Base-by-base conservation (phyloP, 2,113 vertebrate species). In the Natator depressus region DNA sequence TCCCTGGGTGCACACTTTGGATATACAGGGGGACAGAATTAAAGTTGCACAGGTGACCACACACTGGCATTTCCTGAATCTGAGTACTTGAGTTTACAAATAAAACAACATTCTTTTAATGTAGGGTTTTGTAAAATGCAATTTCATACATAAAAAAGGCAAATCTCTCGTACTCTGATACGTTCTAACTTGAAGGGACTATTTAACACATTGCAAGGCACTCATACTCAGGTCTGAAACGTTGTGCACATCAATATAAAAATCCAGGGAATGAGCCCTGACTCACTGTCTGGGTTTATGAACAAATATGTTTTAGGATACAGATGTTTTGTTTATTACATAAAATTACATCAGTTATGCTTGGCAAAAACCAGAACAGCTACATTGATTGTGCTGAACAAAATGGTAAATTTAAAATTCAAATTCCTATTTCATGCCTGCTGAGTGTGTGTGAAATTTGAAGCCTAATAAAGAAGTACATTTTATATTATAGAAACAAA, bases 231-330 rank as follows among this genome's bases (percentile, higher is more conserved):
- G 59, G 49, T 92, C 90, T 93, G 46, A 46, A 82, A 82, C 19
- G 88, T 89, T 35, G 20, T 50, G 84, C 72, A 92, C 17, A 46
- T 80, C 42, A 83, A 12, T 89, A 92, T 92, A 91, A 96, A 93
- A 95, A 94, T 79, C 65, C 84, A 85, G 88, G 38, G 14, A 91
- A 94, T 89, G 31, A 57, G 16, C 87, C 5, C 57, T 89, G 92
- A 29, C 46, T 85, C 86, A 31, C 42, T 93, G 93, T 87, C 59
- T 51, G 7, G 9, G 72, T 87, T 92, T 95, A 80, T 90, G 83
- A 90, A 31, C 24, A 91, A 94, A 88, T 35, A 55, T 0, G 0
- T 2, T 90, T 96, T 88, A 89, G 91, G 83, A 91, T 93, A 89
- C 82, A 83, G 27, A 88, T 93, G 16, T 53, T 62, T 20, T 84